Percentiles rank a stretch among this genome's conserved stretches.
Evolutionary conservation across 1,140 invertebrate genomes (phyloP).

Genomic region (Phthorimaea operculella): DNA sequence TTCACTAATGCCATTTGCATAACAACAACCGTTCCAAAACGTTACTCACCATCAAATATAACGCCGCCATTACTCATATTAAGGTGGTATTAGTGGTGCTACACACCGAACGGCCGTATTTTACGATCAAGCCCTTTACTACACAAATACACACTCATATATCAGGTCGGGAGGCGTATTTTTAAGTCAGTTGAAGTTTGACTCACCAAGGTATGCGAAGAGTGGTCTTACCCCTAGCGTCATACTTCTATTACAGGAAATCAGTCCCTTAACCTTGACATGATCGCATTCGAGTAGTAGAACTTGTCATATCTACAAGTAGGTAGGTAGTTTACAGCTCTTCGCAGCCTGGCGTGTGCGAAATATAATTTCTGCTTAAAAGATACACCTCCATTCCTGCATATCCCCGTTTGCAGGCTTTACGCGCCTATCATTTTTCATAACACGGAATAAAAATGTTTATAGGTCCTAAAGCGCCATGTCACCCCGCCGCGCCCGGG

Average conservation of each 20-base stretch:
- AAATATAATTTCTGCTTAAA: too few species aligned
- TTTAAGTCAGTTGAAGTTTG: too few species aligned
- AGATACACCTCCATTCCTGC: too few species aligned
- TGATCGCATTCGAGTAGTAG: too few species aligned
- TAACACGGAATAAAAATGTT: constrained; percentile 2
- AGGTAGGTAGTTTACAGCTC: too few species aligned
- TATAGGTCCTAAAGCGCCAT: neutral
- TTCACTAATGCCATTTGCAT: neutral
- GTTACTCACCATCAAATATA: neutral
- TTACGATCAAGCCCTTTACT: constrained; percentile 2
- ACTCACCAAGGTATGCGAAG: too few species aligned
- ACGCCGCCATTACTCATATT: neutral
- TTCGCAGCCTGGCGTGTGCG: too few species aligned
- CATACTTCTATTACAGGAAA: too few species aligned
- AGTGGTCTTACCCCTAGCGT: too few species aligned
- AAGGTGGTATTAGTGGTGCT: neutral
- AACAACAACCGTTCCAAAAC: neutral
- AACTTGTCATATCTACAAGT: too few species aligned
- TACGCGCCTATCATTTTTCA: constrained; percentile 5
- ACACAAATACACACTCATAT: neutral
- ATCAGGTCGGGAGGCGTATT: neutral
- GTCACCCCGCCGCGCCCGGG: neutral
- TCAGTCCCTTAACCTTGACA: too few species aligned
- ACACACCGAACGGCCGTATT: neutral
- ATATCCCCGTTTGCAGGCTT: neutral